Percentiles rank a stretch among this genome's conserved stretches.
phyloP scores from a whole-genome alignment of 1,140 invertebrate genomes.

The Eupristina koningsbergeri region DNA sequence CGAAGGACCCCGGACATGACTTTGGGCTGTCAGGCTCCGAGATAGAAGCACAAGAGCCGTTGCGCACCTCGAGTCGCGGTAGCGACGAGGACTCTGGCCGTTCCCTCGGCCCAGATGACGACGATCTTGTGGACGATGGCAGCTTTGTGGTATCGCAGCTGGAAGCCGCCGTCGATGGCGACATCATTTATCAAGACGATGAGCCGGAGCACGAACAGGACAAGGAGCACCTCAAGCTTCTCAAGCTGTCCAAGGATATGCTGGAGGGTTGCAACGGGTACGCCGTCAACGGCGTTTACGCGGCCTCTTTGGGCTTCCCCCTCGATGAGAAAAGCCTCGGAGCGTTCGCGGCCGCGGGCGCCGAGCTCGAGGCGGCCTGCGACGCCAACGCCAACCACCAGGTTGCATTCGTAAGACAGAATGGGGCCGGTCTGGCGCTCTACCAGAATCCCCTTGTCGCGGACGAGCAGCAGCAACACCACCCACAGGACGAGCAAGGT shows the following conservation, averaged over 20 bases:
- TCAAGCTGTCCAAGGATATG: conserved; percentile 51
- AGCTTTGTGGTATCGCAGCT: conserved; percentile 48
- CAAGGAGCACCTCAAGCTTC: conserved; percentile 50
- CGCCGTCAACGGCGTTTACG: conserved; percentile 42
- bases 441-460: conserved; percentile 23
- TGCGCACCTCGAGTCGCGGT: conserved; percentile 46
- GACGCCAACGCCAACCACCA: conserved; percentile 41
- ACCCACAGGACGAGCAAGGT: conserved; percentile 55
- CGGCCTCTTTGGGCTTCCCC: conserved; percentile 25
- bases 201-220: conserved; percentile 48
- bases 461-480: conserved; percentile 58
- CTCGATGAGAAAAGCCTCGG: conserved; percentile 48
- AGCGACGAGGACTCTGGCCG: conserved; percentile 46
- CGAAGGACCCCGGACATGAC: conserved; percentile 29
- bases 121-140: conserved; percentile 52
- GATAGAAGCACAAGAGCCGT: conserved; percentile 36
- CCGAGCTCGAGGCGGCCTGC: conserved; percentile 41
- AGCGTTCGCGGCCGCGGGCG: conserved; percentile 25
- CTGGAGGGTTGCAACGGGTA: conserved; percentile 45
- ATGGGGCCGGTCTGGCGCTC: conserved; percentile 35
- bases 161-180: conserved; percentile 42
- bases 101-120: conserved; percentile 49
- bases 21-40: conserved; percentile 15
- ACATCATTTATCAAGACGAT: conserved; percentile 48
- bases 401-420: conserved; percentile 45